Evolutionary conservation across 92 coral and sea anemone genomes (phyloP), one percentile per base, ranked within the genome.

Genomic region (Epizoanthus illoricatus): DNA sequence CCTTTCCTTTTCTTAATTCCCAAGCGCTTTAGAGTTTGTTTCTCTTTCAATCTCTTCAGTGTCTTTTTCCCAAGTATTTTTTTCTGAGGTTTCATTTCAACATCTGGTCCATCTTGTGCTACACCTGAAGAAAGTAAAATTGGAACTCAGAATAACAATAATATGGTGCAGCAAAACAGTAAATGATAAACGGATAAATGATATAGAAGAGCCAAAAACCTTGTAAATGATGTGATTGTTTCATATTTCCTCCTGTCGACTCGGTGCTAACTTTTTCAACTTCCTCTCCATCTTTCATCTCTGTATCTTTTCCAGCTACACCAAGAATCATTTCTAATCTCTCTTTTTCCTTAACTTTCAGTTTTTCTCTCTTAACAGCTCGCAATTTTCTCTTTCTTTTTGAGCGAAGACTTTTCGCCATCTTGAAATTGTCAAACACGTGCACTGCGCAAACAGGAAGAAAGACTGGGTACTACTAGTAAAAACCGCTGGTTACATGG

Each of bases 351-450:
- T 88, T 95, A 12, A 89, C 96, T 42, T 85, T 90, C n/a, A 87
- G 84, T 79, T 90, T 88, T 56, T 93, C 92, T 69, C 98, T 86
- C 81, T 89, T 88, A 56, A 65, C 90, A 73, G 96, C 92, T 20
- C 98, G 94, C 19, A 93, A 69, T 91, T 93, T 91, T 56, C 98
- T 87, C 69, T 91, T 93, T 55, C 98, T 84, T 86, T 93, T 95
- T 45, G 98, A 95, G 11, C 98, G 95, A 65, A 95, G 81, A 76
- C 98, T 93, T 81, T 95, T 95, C 93, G 98, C 98, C 98, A 95
- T 95, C 41, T 95, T 91, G 81, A 65, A 21, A 20, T 5, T 5
- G 8, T 17, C 17, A 40, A 75, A 75, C 91, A 87, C 87, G 93
- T 90, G 93, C 57, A 42, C 41, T 55, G 18, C 4, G 19, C 8